Conservation (phyloP, 1,140 invertebrate species). For the Conus ventricosus region DNA sequence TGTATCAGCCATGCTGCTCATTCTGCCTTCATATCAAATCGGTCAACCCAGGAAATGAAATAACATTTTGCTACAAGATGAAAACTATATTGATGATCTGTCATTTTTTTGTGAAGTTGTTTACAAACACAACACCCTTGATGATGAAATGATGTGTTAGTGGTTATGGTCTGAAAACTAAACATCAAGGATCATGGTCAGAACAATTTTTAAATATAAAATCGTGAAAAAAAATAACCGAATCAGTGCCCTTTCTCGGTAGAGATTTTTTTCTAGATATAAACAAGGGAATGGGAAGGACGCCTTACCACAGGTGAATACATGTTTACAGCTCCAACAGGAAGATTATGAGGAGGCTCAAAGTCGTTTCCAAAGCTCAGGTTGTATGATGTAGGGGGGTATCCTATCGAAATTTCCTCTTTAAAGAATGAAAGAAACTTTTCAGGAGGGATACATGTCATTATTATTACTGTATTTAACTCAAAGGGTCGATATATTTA, state of each 20-base stretch:
- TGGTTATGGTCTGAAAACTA: slow-evolving; percentile 33
- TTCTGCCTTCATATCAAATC: background rate
- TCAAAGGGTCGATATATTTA: slow-evolving; percentile 18
- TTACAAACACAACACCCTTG: background rate
- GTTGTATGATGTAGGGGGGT: slow-evolving; percentile 41
- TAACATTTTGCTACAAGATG: slow-evolving; percentile 37
- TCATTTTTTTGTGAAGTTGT: background rate
- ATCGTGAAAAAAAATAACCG: slow-evolving; percentile 4
- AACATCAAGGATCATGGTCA: background rate
- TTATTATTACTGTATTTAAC: slow-evolving; percentile 29
- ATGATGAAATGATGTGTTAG: slow-evolving; percentile 32
- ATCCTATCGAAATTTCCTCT: slow-evolving; percentile 48
- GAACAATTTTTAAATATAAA: background rate
- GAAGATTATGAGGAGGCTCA: slow-evolving; percentile 33
- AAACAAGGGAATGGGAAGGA: background rate
- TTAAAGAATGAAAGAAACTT: slow-evolving; percentile 33
- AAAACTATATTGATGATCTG: background rate
- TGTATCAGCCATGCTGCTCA: too few relatives aligned
- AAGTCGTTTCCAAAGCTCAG: slow-evolving; percentile 39
- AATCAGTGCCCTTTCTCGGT: background rate
- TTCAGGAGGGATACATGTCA: slow-evolving; percentile 37
- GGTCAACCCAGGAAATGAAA: slow-evolving; percentile 47
- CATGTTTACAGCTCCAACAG: slow-evolving; percentile 35
- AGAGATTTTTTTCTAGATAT: background rate
- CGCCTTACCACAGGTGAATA: slow-evolving; percentile 12